phyloP scores from a whole-genome alignment of 2,797 vertebrate genomes.

The Heterohyrax brucei region DNA sequence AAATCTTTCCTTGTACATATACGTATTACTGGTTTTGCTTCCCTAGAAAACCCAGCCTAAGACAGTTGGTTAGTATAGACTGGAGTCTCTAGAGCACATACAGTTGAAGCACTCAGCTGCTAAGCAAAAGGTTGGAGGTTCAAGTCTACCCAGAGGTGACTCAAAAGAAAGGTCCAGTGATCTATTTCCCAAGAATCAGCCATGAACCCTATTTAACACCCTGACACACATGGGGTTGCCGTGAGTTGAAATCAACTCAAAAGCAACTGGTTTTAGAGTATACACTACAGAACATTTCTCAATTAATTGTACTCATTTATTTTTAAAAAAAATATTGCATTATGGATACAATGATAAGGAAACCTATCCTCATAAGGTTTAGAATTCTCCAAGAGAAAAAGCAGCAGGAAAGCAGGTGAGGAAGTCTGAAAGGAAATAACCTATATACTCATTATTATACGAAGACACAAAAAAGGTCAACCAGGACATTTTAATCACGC shows the following conservation, averaged over 20 bases:
- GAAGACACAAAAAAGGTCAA: conserved; percentile 14
- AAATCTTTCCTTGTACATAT: too few species aligned
- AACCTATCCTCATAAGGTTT: background rate
- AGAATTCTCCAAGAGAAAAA: background rate
- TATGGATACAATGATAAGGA: background rate
- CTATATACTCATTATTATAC: background rate
- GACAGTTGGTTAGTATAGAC: too few species aligned
- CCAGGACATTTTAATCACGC: background rate
- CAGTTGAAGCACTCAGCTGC: background rate
- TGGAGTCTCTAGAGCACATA: too few species aligned
- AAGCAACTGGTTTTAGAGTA: background rate
- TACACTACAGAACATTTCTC: background rate
- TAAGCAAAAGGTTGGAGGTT: background rate
- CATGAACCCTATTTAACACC: background rate
- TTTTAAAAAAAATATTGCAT: background rate
- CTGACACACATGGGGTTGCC: background rate
- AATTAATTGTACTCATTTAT: background rate
- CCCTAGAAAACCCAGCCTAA: too few species aligned
- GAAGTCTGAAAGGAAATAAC: background rate
- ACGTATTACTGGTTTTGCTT: too few species aligned
- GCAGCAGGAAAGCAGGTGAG: background rate
- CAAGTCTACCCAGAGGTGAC: background rate
- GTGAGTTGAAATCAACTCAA: too few species aligned
- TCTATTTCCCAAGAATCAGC: background rate
- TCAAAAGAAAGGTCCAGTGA: background rate